Evolutionary conservation across 1,140 invertebrate species (phyloP).

Genomic region (Ceratoteleas bidentatus): DNA sequence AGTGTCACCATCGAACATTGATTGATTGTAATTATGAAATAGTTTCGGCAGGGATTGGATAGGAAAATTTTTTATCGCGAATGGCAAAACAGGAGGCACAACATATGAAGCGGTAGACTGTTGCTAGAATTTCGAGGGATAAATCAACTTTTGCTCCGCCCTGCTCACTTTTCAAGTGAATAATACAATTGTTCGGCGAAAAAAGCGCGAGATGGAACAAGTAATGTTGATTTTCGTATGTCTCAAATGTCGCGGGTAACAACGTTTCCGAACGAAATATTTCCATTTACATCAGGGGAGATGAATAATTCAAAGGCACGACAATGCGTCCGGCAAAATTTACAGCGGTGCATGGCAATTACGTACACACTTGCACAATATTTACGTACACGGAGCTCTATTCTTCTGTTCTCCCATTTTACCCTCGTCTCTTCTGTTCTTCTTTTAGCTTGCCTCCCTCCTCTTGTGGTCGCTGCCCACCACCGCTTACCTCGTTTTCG

Average conservation of each 20-base stretch:
- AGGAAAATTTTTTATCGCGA: no score
- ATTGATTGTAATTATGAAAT: slow-evolving; percentile 30
- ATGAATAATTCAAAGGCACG: slow-evolving; percentile 69
- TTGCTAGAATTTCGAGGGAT: background rate
- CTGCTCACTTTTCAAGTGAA: background rate
- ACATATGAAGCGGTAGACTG: no score
- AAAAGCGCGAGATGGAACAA: slow-evolving; percentile 41
- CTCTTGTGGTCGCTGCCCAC: slow-evolving; percentile 43
- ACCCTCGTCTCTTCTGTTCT: slow-evolving; percentile 29
- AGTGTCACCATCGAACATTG: slow-evolving; percentile 11
- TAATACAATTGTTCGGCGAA: background rate
- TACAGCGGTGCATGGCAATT: slow-evolving; percentile 69
- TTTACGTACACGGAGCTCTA: slow-evolving; percentile 62
- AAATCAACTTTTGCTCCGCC: background rate
- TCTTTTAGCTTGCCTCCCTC: slow-evolving; percentile 33
- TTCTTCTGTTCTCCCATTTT: slow-evolving; percentile 67
- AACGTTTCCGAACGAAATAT: slow-evolving; percentile 66
- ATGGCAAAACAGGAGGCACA: no score
- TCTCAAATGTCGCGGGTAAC: slow-evolving; percentile 57
- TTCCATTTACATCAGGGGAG: slow-evolving; percentile 65
- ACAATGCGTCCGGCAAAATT: slow-evolving; percentile 68
- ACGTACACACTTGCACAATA: slow-evolving; percentile 63
- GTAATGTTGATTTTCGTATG: slow-evolving; percentile 53
- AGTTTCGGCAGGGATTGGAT: background rate
- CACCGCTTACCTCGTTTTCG: slow-evolving; percentile 50